These are phyloP conservation scores for Xenus cinereus DNA, from an alignment of 2,113 vertebrate genomes.

Conservation along the genomic window DNA sequence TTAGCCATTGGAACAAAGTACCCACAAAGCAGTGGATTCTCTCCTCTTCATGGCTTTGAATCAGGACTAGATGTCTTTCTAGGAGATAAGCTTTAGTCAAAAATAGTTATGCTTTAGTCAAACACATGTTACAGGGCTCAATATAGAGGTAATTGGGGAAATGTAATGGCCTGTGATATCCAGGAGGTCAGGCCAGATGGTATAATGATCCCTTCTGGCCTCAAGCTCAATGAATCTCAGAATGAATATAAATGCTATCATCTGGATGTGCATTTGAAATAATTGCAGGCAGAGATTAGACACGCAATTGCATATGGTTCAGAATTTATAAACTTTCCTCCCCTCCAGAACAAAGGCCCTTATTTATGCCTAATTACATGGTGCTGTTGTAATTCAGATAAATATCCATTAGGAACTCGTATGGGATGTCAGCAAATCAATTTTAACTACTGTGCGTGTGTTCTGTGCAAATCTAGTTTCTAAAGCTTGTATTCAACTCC, in stretches of 20 bases:
- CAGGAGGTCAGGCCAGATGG: conserved; percentile 67
- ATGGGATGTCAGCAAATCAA: conserved; percentile 2
- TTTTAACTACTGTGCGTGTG: background rate
- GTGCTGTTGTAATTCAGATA: conserved; percentile 29
- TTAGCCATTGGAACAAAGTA: conserved; percentile 37
- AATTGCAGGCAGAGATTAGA: conserved; percentile 61
- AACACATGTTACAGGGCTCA: conserved; percentile 45
- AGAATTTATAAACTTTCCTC: conserved; percentile 39
- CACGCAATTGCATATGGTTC: conserved; percentile 49
- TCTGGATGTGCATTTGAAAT: conserved; percentile 54
- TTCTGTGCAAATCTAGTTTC: background rate
- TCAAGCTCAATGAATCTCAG: conserved; percentile 37
- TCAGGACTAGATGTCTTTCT: conserved; percentile 28
- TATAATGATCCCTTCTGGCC: conserved; percentile 60
- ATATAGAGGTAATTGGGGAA: conserved; percentile 51
- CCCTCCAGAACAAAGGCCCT: conserved; percentile 13
- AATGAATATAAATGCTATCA: conserved; percentile 54
- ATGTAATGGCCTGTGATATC: conserved; percentile 58
- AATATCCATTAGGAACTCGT: background rate
- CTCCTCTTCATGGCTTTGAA: conserved; percentile 36
- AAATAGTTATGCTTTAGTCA: conserved; percentile 54
- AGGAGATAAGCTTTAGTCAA: conserved; percentile 60
- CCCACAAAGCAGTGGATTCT: conserved; percentile 18
- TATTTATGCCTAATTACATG: conserved; percentile 37
- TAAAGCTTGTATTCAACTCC: background rate